Conservation (phyloP, 2,797 vertebrate genomes). For the Chelon labrosus region DNA sequence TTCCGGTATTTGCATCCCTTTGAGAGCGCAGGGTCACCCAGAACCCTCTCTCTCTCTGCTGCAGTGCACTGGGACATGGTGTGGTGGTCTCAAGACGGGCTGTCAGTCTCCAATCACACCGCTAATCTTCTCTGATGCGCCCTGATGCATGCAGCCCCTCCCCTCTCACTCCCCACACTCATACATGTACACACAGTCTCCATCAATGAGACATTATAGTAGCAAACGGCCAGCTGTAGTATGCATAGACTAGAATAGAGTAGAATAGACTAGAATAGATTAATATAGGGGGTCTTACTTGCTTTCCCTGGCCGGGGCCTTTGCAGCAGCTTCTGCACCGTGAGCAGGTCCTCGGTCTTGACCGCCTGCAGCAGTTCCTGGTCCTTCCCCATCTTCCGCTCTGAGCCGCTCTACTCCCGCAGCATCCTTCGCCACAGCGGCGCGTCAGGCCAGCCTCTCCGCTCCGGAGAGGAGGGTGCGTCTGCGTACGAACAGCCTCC, state of each 20-base stretch:
- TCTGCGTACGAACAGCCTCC: conserved; percentile 61
- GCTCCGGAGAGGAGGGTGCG: conserved; percentile 61
- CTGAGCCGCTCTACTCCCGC: conserved; percentile 78
- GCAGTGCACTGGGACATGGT: conserved; percentile 65
- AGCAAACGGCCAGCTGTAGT: conserved; percentile 6
- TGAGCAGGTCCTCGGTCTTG: conserved; percentile 96
- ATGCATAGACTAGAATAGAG: neutral
- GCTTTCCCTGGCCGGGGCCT: conserved; percentile 96
- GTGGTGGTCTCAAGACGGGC: conserved; percentile 56
- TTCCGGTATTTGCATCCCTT: too few relatives aligned
- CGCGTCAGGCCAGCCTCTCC: conserved; percentile 76
- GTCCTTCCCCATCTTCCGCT: conserved; percentile 95
- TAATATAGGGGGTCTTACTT: conserved; percentile 81
- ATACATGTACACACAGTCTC: conserved; percentile 2
- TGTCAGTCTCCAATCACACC: conserved; percentile 67
- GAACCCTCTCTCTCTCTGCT: conserved; percentile 45
- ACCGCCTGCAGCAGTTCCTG: conserved; percentile 99
- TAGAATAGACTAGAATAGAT: neutral
- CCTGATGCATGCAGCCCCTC: conserved; percentile 36
- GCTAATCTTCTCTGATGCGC: conserved; percentile 59
- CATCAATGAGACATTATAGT: neutral
- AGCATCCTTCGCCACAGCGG: conserved; percentile 80
- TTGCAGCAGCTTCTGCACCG: conserved; percentile 97
- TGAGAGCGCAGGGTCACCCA: conserved; percentile 36
- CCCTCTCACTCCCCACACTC: neutral